phyloP scores from a whole-genome alignment of 2,797 vertebrate genomes.

The Neostethus bicornis region DNA sequence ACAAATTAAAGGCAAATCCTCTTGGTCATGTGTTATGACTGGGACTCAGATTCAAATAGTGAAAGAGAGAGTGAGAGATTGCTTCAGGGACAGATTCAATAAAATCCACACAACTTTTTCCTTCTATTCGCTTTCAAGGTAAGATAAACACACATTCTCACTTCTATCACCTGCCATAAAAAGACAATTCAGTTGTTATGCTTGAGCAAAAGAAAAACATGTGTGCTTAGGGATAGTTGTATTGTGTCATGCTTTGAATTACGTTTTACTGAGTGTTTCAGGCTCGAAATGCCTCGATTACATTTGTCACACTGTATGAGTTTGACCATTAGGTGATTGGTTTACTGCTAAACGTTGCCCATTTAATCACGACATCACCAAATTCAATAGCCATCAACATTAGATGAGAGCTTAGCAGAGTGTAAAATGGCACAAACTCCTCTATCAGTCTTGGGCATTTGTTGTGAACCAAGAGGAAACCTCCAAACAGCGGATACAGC shows the following conservation, averaged over 20 bases:
- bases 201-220: neutral
- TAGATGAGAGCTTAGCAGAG: slow-evolving; percentile 42
- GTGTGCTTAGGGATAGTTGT: neutral
- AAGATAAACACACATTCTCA: slow-evolving; percentile 51
- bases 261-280: slow-evolving; percentile 5
- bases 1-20: slow-evolving; percentile 85
- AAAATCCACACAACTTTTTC: slow-evolving; percentile 44
- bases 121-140: slow-evolving; percentile 58
- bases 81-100: slow-evolving; percentile 44
- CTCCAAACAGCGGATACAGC: slow-evolving; percentile 15
- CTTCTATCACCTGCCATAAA: slow-evolving; percentile 5
- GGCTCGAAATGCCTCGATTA: slow-evolving; percentile 48
- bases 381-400: slow-evolving; percentile 71
- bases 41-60: slow-evolving; percentile 75
- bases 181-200: neutral
- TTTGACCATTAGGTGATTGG: slow-evolving; percentile 73
- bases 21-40: slow-evolving; percentile 76
- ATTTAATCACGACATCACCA: slow-evolving; percentile 71
- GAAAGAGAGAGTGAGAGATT: slow-evolving; percentile 54
- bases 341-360: slow-evolving; percentile 44
- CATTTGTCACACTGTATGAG: slow-evolving; percentile 63
- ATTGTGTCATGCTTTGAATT: neutral
- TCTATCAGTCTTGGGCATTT: slow-evolving; percentile 31
- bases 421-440: slow-evolving; percentile 43
- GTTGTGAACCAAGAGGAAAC: slow-evolving; percentile 12